Evolutionary conservation across 2,113 vertebrate genomes (phyloP), one percentile per base, ranked within the genome.

Genomic region (Pygoscelis adeliae): DNA sequence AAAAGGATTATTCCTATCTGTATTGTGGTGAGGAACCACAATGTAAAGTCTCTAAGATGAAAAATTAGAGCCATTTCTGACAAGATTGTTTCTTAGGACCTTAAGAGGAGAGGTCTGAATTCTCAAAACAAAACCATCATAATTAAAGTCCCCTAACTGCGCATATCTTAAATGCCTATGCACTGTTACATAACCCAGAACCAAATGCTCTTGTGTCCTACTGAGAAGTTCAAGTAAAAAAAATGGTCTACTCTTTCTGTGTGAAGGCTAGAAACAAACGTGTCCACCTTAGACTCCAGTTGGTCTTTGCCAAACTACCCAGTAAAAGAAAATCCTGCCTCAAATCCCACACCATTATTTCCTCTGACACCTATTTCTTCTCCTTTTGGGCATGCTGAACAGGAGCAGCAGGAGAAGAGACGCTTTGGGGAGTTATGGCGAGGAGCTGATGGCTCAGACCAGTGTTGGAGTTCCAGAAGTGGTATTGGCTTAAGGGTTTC

Each of bases 351-450:
- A 2, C 14, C 9, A 15, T 77, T 58, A 50, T 70, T 77, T 84
- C 22, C 30, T 67, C 69, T 84, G 58, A 29, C 12, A 56, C 25
- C 9, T 84, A 7, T 52, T 74, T 18, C 36, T 36, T 53, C 36
- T 86, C 34, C 21, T 74, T 76, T 56, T 16, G 65, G 44, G 29
- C 17, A 13, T 13, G 27, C 56, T 58, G 44, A 87, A 46, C 17
- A 74, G 38, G 13, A 74, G 52, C 66, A 82, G 42, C n/a, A 46
- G 56, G 11, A 67, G 59, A 32, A 83, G 46, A 79, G 40, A 21
- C 0, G 1, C 63, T 76, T 32, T 65, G 47, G 46, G 22, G 19
- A 42, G 18, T 13, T 69, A 16, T 12, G 36, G 13, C 0, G 1
- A 65, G 70, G 67, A 80, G 42, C 34, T 90, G 79, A 10, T 59